A percentile compares a stretch with the other conserved stretches of the same genome.
Evolutionary conservation across 2,797 vertebrate genomes (phyloP).

Genomic region (Thalassophryne amazonica): DNA sequence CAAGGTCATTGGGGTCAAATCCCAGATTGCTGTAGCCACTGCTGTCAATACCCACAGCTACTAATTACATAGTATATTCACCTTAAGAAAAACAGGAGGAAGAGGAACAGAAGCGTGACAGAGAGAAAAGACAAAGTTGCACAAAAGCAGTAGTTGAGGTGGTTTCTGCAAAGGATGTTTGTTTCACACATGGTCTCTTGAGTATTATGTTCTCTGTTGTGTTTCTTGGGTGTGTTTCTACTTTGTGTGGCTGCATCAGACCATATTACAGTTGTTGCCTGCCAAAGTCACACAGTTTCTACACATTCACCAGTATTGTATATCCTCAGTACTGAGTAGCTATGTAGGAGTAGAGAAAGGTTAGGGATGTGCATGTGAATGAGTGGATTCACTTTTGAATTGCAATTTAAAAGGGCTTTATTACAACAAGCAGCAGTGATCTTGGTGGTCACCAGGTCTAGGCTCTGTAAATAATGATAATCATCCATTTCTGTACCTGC

Average conservation of each 20-base stretch:
- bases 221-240: constrained; percentile 6
- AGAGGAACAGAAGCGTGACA: constrained; percentile 17
- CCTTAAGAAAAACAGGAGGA: neutral
- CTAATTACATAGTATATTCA: neutral
- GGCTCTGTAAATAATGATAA: too few relatives aligned
- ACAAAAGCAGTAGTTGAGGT: neutral
- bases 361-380: too few relatives aligned
- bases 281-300: neutral
- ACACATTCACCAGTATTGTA: neutral
- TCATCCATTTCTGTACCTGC: too few relatives aligned
- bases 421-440: neutral
- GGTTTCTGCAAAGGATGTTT: constrained; percentile 27
- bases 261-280: neutral
- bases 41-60: too few relatives aligned
- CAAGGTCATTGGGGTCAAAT: too few relatives aligned
- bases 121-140: neutral
- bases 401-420: too few relatives aligned
- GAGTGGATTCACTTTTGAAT: too few relatives aligned
- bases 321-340: too few relatives aligned
- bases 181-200: constrained; percentile 28
- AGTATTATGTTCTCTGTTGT: constrained; percentile 12
- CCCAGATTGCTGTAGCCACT: too few relatives aligned
- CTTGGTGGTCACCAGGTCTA: too few relatives aligned
- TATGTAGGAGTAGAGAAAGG: too few relatives aligned
- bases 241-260: neutral